phyloP scores from a whole-genome alignment of 2,888 invertebrate species.

The Phaedon cochleariae region DNA sequence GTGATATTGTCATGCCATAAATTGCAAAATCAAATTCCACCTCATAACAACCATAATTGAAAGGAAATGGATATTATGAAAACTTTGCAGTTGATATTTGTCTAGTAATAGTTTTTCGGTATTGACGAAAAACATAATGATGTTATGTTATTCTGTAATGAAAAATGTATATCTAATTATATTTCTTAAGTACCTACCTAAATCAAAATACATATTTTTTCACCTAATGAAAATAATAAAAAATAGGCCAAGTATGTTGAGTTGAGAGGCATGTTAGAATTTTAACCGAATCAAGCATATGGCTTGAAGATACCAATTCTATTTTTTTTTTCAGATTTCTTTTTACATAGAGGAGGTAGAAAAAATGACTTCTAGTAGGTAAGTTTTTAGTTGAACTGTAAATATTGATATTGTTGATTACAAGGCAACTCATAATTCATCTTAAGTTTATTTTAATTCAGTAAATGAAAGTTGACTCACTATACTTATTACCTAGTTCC shows the following conservation, averaged over 20 bases:
- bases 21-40: background rate
- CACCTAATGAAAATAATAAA: slow-evolving; percentile 9
- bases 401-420: background rate
- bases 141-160: background rate
- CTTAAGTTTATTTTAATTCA: too few relatives aligned
- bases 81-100: background rate
- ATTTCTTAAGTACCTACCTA: too few relatives aligned
- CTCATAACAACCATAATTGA: background rate
- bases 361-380: slow-evolving; percentile 56
- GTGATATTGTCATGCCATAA: background rate
- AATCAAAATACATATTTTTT: too few relatives aligned
- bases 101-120: background rate
- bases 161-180: background rate
- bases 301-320: slow-evolving; percentile 23
- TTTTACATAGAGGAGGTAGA: background rate
- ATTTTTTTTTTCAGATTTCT: slow-evolving; percentile 26
- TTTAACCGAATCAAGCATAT: slow-evolving; percentile 37
- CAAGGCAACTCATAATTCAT: too few relatives aligned
- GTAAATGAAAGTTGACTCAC: too few relatives aligned
- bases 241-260: slow-evolving; percentile 40
- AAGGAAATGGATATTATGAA: background rate
- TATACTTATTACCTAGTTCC: too few relatives aligned
- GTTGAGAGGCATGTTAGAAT: too few relatives aligned
- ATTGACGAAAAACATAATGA: background rate
- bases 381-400: slow-evolving; percentile 28